Evolutionary conservation across 2,888 invertebrate genomes (phyloP).

Genomic region (Dasysyrphus tricinctus): DNA sequence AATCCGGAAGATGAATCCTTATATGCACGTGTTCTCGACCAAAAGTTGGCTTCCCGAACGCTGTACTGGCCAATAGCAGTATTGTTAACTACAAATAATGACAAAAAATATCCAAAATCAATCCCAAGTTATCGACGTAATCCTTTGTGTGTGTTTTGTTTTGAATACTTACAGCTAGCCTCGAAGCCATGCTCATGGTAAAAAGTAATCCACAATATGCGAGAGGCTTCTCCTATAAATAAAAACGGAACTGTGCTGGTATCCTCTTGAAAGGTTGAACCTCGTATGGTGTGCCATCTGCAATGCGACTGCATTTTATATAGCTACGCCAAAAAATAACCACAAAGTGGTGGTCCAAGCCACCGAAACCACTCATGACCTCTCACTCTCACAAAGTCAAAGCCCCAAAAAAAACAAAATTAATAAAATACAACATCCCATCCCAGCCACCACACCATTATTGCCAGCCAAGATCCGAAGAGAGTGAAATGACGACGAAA

Average conservation of each 20-base stretch:
- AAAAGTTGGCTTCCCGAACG: slow-evolving; percentile 59
- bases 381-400: slow-evolving; percentile 51
- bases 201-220: slow-evolving; percentile 65
- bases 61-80: slow-evolving; percentile 58
- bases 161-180: slow-evolving; percentile 69
- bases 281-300: slow-evolving; percentile 74
- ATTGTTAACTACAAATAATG: slow-evolving; percentile 62
- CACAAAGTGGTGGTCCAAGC: slow-evolving; percentile 65
- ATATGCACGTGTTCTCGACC: slow-evolving; percentile 70
- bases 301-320: slow-evolving; percentile 73
- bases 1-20: slow-evolving; percentile 69
- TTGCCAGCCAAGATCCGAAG: slow-evolving; percentile 21
- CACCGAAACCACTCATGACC: slow-evolving; percentile 54
- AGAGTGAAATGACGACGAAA: slow-evolving; percentile 75
- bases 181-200: slow-evolving; percentile 64
- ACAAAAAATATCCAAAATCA: slow-evolving; percentile 53
- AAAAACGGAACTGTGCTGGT: slow-evolving; percentile 32
- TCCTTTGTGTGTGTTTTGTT: slow-evolving; percentile 13
- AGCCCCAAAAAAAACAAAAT: slow-evolving; percentile 44
- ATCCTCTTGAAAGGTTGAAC: slow-evolving; percentile 70
- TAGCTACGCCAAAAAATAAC: slow-evolving; percentile 72
- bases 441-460: too few species aligned
- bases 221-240: slow-evolving; percentile 46
- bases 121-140: slow-evolving; percentile 32
- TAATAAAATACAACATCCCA: background rate